Base-by-base conservation (phyloP, 1,140 invertebrate genomes). In the Drosophila neocordata region DNA sequence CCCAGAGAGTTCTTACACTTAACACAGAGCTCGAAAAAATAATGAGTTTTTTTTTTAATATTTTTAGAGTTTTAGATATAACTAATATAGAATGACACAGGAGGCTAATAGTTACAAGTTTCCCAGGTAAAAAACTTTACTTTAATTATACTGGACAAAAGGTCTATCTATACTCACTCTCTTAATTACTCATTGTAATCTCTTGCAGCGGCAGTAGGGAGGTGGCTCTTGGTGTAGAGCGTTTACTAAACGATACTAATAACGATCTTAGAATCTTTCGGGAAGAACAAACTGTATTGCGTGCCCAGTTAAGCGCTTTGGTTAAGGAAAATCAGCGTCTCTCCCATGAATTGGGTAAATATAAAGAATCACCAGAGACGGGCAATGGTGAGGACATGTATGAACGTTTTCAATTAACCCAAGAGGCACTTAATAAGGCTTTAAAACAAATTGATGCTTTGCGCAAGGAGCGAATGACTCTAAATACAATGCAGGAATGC, bases 281-380 rank as follows among this genome's bases (percentile, higher is more conserved):
- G 0, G 38, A 38, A 3, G 69, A 87, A 15, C 78, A 87, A 60
- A 6, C 52, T 1, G n/a, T 66, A 0, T 59, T 85, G 15, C 65
- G 68, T 0, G 12, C 13, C 18, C 75, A 76, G 4, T 56, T 85
- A 6, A 68, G 44, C 41, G 48, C 24, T 1, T 70, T 89, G 0
- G 9, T 85, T 5, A 65, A 60, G 11, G 90, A 91, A 15, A 91
- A 91, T 65, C 56, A 60, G 0, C 60, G 48, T 1, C 41, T 88
- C 3, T 53, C 9, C 48, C 57, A 0, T 0, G 67, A 85, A 37
- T 31, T 85, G 52, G 68, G 18, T 7, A 71, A 51, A 13, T 76
- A 56, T 34, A 61, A 61, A 7, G 41, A 52, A 35, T 35, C 55
- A 2, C 38, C 65, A 31, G 12, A 15, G 1, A 15, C 58, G 3